Evolutionary conservation across 2,113 vertebrate species (phyloP), one percentile per base, ranked within the genome.

Genomic region (Ifrita kowaldi): DNA sequence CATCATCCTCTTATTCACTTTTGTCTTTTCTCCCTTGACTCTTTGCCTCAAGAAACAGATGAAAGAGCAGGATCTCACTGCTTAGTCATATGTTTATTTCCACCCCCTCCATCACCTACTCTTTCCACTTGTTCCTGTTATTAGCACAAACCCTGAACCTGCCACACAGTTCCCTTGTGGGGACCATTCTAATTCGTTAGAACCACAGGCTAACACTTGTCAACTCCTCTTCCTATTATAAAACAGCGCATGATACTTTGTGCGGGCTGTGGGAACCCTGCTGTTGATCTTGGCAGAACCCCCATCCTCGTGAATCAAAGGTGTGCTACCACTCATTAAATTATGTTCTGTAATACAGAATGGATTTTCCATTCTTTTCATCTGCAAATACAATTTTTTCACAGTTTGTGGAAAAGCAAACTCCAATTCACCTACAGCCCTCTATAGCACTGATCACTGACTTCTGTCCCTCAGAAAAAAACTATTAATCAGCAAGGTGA

Each of bases 241-340:
- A 75, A 83, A 53, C 2, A 69, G 41, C 41, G 62, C 33, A 59
- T 7, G 78, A 33, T 56, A 21, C 52, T 21, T 41, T 23, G 30
- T 47, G 47, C 12, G 44, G 59, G 26, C 15, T 7, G 23, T 0
- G 2, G 9, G 32, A 60, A 19, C 37, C 32, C 52, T 30, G 41
- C 30, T 60, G 41, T 16, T 50, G 23, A 18, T 69, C 79, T 84
- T 52, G 63, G 42, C 53, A 74, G 70, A 69, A 10, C 2, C 7
- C 33, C 6, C 19, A 24, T 65, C 65, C 60, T 65, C 46, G 27
- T 15, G 24, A 60, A 52, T 46, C 52, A 56, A 52, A 87, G 47
- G 53, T 62, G 39, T 21, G 49, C 30, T 65, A 56, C 0, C 0
- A 37, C 10, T 64, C 33, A 33, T 22, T 62, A 20, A 60, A 75